A percentile compares a stretch with the other conserved stretches of the same genome.
Evolutionary conservation across 2,888 invertebrate species (phyloP).

Genomic region (Micropterix aruncella): DNA sequence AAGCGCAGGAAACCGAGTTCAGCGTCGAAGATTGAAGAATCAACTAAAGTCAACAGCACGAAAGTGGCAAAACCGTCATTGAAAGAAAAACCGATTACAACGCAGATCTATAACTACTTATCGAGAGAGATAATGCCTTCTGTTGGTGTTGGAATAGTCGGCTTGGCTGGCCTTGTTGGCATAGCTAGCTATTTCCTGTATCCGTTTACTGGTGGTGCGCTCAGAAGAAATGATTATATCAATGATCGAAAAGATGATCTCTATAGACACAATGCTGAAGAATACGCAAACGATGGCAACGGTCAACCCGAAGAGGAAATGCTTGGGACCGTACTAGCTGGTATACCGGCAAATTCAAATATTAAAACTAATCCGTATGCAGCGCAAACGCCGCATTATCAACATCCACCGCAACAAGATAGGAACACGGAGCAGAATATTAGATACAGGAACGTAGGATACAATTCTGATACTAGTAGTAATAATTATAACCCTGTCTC

Average conservation of each 20-base stretch:
- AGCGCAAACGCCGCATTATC: conserved; percentile 24
- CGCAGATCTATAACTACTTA: conserved; percentile 63
- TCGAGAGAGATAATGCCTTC: conserved; percentile 72
- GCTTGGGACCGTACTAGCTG: conserved; percentile 58
- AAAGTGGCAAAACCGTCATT: conserved; percentile 31
- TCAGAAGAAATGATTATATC: conserved; percentile 47
- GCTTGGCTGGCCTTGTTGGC: conserved; percentile 58
- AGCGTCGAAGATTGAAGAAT: conserved; percentile 19
- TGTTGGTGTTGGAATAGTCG: conserved; percentile 63
- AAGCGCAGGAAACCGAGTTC: conserved; percentile 42
- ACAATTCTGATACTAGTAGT: conserved; percentile 25
- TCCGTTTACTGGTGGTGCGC: conserved; percentile 53
- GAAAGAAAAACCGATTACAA: conserved; percentile 47
- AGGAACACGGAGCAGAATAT: conserved; percentile 28
- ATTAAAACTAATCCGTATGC: conserved; percentile 32
- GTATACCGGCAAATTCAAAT: conserved; percentile 43
- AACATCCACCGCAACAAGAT: conserved; percentile 25
- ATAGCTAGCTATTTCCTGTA: conserved; percentile 64
- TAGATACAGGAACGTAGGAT: conserved; percentile 29
- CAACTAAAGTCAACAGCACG: conserved; percentile 21
- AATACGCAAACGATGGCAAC: conserved; percentile 47
- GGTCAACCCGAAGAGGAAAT: conserved; percentile 67
- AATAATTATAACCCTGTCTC: conserved; percentile 29
- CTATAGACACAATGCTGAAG: conserved; percentile 53
- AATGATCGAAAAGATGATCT: conserved; percentile 47